A percentile compares a stretch with the other conserved stretches of the same genome.
Conservation (phyloP, 2,113 vertebrate genomes). For the Mesitornis unicolor region DNA sequence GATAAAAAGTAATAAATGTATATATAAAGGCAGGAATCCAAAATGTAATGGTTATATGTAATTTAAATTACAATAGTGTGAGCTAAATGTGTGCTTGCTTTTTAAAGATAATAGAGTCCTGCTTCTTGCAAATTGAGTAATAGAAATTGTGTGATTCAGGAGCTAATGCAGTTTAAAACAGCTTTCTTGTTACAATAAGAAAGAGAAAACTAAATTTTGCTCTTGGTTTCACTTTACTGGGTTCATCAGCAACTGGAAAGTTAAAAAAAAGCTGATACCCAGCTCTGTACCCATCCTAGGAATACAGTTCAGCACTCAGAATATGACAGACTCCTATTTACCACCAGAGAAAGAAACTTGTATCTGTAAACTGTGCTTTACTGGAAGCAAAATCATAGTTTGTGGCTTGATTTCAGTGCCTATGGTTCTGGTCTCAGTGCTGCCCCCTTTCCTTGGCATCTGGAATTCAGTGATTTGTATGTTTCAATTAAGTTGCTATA, state of each 20-base stretch:
- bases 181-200: not conserved
- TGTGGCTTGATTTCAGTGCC: slow-evolving; percentile 4
- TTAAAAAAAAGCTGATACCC: not conserved
- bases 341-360: slow-evolving; percentile 28
- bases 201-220: not conserved
- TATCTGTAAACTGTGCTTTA: slow-evolving; percentile 38
- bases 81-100: not conserved
- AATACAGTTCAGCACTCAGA: not conserved
- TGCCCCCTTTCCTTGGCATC: slow-evolving; percentile 25
- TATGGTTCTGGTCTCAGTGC: slow-evolving; percentile 23
- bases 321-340: not conserved
- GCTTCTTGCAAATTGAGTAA: slow-evolving; percentile 1
- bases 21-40: not conserved
- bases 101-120: not conserved
- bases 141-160: not conserved
- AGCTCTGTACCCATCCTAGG: not conserved
- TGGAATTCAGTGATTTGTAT: slow-evolving; percentile 60
- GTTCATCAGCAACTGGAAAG: not conserved
- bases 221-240: not conserved
- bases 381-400: slow-evolving; percentile 30
- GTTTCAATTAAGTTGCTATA: slow-evolving; percentile 70
- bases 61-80: not conserved
- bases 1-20: not conserved
- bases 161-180: not conserved
- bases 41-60: not conserved